These are phyloP conservation scores for Drosophila sordidula DNA, from an alignment of 2,888 invertebrate species.

Conservation along the genomic window DNA sequence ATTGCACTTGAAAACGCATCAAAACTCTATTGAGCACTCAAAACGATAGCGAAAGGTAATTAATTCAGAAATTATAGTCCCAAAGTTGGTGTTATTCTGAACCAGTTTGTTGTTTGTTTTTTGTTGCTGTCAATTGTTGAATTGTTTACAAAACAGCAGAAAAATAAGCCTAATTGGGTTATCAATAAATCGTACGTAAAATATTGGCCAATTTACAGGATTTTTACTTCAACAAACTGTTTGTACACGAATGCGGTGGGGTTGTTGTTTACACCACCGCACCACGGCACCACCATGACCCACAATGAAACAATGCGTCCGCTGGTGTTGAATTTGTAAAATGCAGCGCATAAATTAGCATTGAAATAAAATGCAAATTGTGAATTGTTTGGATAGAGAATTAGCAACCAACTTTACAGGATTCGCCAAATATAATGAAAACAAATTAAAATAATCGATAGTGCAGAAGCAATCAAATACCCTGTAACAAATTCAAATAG, in stretches of 20 bases:
- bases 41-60: slow-evolving; percentile 40
- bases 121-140: slow-evolving; percentile 26
- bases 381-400: slow-evolving; percentile 46
- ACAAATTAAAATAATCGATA: slow-evolving; percentile 45
- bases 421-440: slow-evolving; percentile 40
- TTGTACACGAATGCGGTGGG: not conserved
- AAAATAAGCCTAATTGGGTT: slow-evolving; percentile 67
- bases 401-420: slow-evolving; percentile 40
- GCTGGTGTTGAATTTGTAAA: slow-evolving; percentile 32
- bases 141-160: slow-evolving; percentile 45
- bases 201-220: slow-evolving; percentile 58
- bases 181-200: slow-evolving; percentile 65
- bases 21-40: slow-evolving; percentile 34
- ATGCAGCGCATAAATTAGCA: slow-evolving; percentile 58
- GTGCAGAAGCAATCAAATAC: not conserved
- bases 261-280: slow-evolving; percentile 5
- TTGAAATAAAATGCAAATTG: slow-evolving; percentile 42
- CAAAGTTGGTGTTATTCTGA: slow-evolving; percentile 23
- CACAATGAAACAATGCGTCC: slow-evolving; percentile 25
- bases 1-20: slow-evolving; percentile 18
- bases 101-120: slow-evolving; percentile 12
- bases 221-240: slow-evolving; percentile 37
- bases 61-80: slow-evolving; percentile 49
- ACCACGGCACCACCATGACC: slow-evolving; percentile 9
- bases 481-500: not conserved